Conservation (phyloP, 1,140 invertebrate genomes). For the Carposina sasakii region DNA sequence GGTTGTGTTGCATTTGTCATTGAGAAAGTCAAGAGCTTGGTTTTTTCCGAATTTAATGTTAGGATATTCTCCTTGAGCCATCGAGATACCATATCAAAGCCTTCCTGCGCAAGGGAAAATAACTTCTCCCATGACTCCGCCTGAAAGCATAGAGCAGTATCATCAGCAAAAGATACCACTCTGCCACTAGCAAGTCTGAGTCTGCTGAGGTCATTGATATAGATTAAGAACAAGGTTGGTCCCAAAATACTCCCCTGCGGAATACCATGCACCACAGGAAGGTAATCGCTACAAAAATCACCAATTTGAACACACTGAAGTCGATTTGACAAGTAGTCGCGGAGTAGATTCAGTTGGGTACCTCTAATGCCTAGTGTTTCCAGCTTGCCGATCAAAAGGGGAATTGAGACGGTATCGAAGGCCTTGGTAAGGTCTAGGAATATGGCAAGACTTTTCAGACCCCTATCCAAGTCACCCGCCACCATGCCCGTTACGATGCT, state of each 20-base stretch:
- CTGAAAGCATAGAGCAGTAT: background rate
- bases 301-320: background rate
- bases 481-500: background rate
- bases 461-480: background rate
- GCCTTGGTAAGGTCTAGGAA: conserved; percentile 1
- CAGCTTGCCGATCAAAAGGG: background rate
- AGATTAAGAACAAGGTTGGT: background rate
- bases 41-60: background rate
- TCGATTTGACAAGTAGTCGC: background rate
- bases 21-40: background rate
- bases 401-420: background rate
- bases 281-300: background rate
- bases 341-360: background rate
- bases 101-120: background rate
- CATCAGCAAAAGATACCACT: background rate
- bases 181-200: background rate
- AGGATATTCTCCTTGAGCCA: background rate
- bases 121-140: background rate
- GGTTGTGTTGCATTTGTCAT: background rate
- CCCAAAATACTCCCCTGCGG: conserved; percentile 4
- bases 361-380: background rate
- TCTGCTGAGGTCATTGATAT: too few relatives aligned
- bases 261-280: background rate
- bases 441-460: background rate
- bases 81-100: background rate